Percentiles rank a stretch among this genome's conserved stretches.
These are phyloP conservation scores for Agrochola lota DNA, from an alignment of 2,888 invertebrate genomes.

Conservation along the genomic window DNA sequence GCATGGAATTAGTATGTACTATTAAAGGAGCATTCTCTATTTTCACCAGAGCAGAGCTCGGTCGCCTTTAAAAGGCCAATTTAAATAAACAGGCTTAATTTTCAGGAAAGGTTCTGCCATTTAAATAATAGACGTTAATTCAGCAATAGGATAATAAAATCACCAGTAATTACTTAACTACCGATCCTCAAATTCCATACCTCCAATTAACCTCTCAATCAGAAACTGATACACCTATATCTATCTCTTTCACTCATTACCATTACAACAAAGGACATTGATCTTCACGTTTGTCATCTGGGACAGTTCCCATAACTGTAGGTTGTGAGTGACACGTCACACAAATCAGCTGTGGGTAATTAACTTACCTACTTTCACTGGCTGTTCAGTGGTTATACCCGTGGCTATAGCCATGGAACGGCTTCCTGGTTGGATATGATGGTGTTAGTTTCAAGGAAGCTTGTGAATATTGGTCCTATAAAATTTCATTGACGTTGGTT, in stretches of 20 bases:
- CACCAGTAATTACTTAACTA: neutral
- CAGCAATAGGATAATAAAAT: slow-evolving; percentile 16
- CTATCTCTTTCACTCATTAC: neutral
- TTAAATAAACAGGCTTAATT: slow-evolving; percentile 11
- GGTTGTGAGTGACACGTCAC: slow-evolving; percentile 53
- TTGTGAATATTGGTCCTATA: neutral
- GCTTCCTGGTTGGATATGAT: slow-evolving; percentile 33
- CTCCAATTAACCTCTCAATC: neutral
- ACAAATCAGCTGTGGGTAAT: slow-evolving; percentile 60
- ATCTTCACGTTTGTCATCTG: neutral
- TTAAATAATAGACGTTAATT: neutral
- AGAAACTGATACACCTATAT: neutral
- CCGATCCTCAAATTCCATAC: neutral
- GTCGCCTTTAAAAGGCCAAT: neutral
- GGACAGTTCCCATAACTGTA: slow-evolving; percentile 15
- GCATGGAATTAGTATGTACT: no score
- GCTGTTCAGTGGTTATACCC: neutral
- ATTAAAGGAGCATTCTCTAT: no score
- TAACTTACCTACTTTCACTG: slow-evolving; percentile 66
- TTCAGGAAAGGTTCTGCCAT: neutral
- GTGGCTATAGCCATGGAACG: slow-evolving; percentile 26
- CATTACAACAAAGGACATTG: neutral
- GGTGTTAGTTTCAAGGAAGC: slow-evolving; percentile 1
- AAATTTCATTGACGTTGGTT: neutral
- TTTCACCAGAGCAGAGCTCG: no score